phyloP scores from a whole-genome alignment of 2,888 invertebrate genomes.

The Galeopsomyia nigrocyanea region DNA sequence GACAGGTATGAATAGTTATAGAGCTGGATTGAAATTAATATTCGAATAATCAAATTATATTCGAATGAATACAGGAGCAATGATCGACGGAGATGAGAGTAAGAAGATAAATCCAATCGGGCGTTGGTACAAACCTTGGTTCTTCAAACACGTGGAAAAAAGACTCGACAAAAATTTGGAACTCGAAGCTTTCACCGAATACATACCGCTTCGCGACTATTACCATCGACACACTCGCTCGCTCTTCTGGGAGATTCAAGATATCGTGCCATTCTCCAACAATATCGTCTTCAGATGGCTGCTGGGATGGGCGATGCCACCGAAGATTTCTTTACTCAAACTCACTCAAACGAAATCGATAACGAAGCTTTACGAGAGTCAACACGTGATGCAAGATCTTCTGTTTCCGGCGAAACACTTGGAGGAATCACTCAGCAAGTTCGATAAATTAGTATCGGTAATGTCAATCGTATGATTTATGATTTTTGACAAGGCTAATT shows the following conservation, averaged over 20 bases:
- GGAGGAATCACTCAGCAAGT: conserved; percentile 74
- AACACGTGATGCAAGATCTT: conserved; percentile 87
- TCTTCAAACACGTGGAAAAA: conserved; percentile 81
- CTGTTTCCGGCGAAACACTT: conserved; percentile 78
- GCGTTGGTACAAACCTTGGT: conserved; percentile 86
- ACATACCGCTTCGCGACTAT: conserved; percentile 85
- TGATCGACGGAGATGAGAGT: conserved; percentile 43
- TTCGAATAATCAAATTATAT: not conserved
- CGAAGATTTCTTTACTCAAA: conserved; percentile 85
- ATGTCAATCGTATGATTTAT: too few relatives aligned
- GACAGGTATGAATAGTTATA: conserved; percentile 78
- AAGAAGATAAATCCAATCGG: conserved; percentile 80
- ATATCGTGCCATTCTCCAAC: conserved; percentile 88
- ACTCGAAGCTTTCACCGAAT: conserved; percentile 71
- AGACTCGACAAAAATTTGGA: conserved; percentile 64
- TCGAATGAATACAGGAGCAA: conserved; percentile 34
- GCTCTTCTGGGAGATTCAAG: conserved; percentile 88
- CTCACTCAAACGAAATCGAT: conserved; percentile 81
- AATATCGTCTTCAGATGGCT: conserved; percentile 78
- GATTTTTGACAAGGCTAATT: too few relatives aligned
- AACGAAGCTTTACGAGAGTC: conserved; percentile 80
- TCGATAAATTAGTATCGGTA: conserved; percentile 68
- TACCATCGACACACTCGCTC: conserved; percentile 86
- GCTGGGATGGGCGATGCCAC: conserved; percentile 87
- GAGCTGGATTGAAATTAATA: not conserved